Evolutionary conservation across 2,888 invertebrate species (phyloP).

Genomic region (Idaea dimidiata): DNA sequence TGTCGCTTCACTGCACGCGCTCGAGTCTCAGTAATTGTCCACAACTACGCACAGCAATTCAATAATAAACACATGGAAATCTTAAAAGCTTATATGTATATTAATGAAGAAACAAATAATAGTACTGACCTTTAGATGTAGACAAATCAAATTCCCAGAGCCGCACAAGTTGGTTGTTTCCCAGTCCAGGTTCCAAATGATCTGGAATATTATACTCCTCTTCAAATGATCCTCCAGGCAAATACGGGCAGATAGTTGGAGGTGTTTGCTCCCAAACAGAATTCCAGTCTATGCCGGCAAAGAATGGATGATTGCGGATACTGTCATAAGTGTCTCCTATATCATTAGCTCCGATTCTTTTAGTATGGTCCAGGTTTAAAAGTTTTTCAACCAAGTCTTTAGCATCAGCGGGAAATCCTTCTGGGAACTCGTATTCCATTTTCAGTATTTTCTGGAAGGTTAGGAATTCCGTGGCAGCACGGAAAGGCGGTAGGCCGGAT

Average conservation of each 20-base stretch:
- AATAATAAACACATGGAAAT: conserved; percentile 33
- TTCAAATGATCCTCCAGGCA: conserved; percentile 86
- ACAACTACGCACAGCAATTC: conserved; percentile 33
- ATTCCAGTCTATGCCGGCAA: conserved; percentile 91
- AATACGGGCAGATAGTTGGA: conserved; percentile 90
- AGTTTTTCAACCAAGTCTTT: conserved; percentile 93
- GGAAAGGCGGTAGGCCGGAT: conserved; percentile 94
- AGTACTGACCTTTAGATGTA: conserved; percentile 59
- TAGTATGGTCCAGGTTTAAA: conserved; percentile 88
- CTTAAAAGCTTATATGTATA: conserved; percentile 41
- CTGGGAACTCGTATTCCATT: conserved; percentile 94
- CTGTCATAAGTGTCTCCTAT: conserved; percentile 86
- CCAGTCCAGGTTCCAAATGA: conserved; percentile 92
- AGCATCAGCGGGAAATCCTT: conserved; percentile 92
- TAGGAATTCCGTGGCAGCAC: conserved; percentile 95
- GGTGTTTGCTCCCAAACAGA: conserved; percentile 88
- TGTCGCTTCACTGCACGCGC: conserved; percentile 68
- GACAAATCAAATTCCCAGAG: conserved; percentile 87
- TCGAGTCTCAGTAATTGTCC: conserved; percentile 54
- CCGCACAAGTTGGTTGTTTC: conserved; percentile 89
- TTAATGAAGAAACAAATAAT: neutral
- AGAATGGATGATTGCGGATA: conserved; percentile 93
- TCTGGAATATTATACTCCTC: conserved; percentile 88
- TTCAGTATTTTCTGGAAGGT: conserved; percentile 97
- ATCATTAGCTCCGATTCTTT: conserved; percentile 91